A percentile compares a stretch with the other conserved stretches of the same genome.
These are phyloP conservation scores for Odontamblyopus lacepedii DNA, from an alignment of 2,797 vertebrate genomes.

Conservation along the genomic window DNA sequence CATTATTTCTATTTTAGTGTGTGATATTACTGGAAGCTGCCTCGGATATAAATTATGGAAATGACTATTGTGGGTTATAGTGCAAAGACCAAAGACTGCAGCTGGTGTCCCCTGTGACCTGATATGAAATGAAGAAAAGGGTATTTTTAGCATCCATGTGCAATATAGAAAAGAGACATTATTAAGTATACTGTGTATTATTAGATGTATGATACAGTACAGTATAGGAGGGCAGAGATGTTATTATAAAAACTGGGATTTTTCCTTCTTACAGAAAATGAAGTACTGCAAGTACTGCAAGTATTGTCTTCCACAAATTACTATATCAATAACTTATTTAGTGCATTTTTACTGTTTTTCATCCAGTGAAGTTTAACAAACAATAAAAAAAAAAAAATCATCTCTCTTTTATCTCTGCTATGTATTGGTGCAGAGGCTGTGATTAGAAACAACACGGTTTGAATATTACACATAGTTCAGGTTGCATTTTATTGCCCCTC, in stretches of 20 bases:
- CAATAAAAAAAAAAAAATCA: too few species aligned
- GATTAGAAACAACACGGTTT: too few species aligned
- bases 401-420: too few species aligned
- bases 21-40: conserved; percentile 50
- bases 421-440: too few species aligned
- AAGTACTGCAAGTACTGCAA: too few species aligned
- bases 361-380: too few species aligned
- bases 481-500: too few species aligned
- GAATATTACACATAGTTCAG: too few species aligned
- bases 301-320: too few species aligned
- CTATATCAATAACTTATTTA: too few species aligned
- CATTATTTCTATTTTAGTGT: conserved; percentile 68
- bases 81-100: conserved; percentile 36
- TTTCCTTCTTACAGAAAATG: too few species aligned
- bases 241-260: background rate
- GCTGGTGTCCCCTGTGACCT: conserved; percentile 41
- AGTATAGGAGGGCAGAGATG: background rate
- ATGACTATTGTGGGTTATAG: conserved; percentile 52
- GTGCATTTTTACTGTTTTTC: too few species aligned
- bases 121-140: conserved; percentile 29
- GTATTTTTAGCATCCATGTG: background rate
- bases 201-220: background rate
- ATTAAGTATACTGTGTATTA: background rate
- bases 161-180: background rate
- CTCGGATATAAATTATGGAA: conserved; percentile 66